Conservation (phyloP, 2,113 vertebrate species). For the Zapus hudsonius region DNA sequence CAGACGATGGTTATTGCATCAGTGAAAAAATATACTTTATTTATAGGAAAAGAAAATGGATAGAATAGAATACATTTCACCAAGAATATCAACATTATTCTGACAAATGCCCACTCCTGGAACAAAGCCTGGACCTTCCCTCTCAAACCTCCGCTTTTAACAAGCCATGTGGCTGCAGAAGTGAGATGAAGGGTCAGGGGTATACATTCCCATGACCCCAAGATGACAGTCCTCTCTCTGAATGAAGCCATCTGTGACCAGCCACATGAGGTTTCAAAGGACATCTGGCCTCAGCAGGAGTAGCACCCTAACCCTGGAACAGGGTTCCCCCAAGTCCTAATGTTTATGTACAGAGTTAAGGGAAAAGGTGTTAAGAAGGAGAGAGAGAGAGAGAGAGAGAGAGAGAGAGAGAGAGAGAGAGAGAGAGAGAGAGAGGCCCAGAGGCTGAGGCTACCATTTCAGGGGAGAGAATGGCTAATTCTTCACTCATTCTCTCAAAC, state of each 20-base stretch:
- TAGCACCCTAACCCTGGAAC: neutral
- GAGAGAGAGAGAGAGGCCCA: neutral
- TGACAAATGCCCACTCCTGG: neutral
- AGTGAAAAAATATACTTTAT: neutral
- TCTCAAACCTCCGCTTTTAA: neutral
- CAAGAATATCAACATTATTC: neutral
- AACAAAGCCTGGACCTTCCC: neutral
- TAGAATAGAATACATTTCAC: neutral
- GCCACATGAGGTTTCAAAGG: neutral
- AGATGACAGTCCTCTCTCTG: no score
- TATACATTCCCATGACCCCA: neutral
- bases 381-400: neutral
- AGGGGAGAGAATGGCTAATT: neutral
- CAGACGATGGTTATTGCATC: neutral
- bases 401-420: neutral
- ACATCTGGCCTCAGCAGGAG: neutral
- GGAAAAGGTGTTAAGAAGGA: no score
- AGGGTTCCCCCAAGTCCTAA: fast-evolving
- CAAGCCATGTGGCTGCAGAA: neutral
- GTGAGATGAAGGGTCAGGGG: neutral
- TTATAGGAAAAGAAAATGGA: neutral
- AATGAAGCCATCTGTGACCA: neutral
- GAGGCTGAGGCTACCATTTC: neutral
- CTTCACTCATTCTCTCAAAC: neutral
- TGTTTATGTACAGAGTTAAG: fast-evolving